phyloP scores from a whole-genome alignment of 35 echinoderm and acorn worm species.

The Chiridota heheva region DNA sequence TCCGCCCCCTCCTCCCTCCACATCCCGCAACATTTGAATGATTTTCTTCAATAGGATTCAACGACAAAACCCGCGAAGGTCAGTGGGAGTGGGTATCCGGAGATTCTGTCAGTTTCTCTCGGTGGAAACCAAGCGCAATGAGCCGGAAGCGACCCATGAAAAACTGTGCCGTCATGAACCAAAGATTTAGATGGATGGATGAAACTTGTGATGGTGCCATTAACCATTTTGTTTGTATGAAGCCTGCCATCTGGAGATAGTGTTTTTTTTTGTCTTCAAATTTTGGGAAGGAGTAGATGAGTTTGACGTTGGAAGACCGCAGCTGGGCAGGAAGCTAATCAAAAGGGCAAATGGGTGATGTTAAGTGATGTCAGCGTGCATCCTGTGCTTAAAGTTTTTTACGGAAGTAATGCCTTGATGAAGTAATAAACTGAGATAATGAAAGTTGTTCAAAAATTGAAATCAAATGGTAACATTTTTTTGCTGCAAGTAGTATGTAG shows the following conservation, averaged over 20 bases:
- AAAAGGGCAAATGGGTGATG: no score
- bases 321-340: no score
- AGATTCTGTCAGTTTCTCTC: constrained; percentile 70
- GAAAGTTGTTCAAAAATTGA: no score
- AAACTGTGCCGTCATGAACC: constrained; percentile 64
- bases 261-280: no score
- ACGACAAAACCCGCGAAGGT: constrained; percentile 69
- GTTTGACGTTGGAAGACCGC: no score
- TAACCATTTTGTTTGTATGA: constrained; percentile 68
- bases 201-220: constrained; percentile 35
- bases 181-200: constrained; percentile 65
- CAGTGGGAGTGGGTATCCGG: constrained; percentile 89
- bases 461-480: no score
- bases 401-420: no score
- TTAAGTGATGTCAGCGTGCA: no score
- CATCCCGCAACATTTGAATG: background rate
- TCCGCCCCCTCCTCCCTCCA: background rate
- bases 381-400: no score
- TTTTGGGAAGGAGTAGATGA: no score
- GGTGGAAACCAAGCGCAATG: constrained; percentile 61
- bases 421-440: no score
- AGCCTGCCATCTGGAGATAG: constrained; percentile 8
- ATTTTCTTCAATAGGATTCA: constrained; percentile 59
- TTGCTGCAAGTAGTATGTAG: no score
- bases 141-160: constrained; percentile 3